phyloP scores from a whole-genome alignment of 2,797 vertebrate genomes.

The Tauraco hartlaubi region DNA sequence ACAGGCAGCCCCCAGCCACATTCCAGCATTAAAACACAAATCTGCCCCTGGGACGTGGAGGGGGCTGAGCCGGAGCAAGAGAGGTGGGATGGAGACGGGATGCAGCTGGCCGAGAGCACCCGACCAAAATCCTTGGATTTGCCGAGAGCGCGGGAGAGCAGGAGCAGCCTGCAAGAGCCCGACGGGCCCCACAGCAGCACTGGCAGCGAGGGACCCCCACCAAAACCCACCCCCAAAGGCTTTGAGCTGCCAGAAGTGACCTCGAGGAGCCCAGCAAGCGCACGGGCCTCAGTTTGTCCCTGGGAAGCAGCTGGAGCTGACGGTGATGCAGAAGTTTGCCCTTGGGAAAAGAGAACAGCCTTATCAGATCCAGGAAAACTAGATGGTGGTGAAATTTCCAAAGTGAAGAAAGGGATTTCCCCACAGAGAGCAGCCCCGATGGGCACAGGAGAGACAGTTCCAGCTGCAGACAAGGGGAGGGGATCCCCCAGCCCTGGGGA shows the following conservation, averaged over 20 bases:
- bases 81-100: neutral
- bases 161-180: conserved; percentile 3
- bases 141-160: neutral
- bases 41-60: conserved; percentile 5
- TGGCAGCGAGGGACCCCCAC: neutral
- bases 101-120: neutral
- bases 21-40: conserved; percentile 53
- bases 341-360: conserved; percentile 40
- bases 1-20: neutral
- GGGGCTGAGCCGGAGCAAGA: neutral
- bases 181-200: conserved; percentile 22
- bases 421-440: neutral
- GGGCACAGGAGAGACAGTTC: neutral
- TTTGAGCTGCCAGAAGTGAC: neutral
- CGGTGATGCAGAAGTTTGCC: conserved; percentile 73
- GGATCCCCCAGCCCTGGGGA: conserved; percentile 58
- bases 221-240: neutral
- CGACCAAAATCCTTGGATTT: neutral
- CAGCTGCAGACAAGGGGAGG: conserved; percentile 52
- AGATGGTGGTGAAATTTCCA: neutral
- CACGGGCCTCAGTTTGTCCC: conserved; percentile 80
- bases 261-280: neutral
- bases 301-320: conserved; percentile 76
- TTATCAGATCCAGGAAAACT: neutral
- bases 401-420: neutral